phyloP scores from a whole-genome alignment of 1,140 invertebrate genomes.

The Drosophila busckii region DNA sequence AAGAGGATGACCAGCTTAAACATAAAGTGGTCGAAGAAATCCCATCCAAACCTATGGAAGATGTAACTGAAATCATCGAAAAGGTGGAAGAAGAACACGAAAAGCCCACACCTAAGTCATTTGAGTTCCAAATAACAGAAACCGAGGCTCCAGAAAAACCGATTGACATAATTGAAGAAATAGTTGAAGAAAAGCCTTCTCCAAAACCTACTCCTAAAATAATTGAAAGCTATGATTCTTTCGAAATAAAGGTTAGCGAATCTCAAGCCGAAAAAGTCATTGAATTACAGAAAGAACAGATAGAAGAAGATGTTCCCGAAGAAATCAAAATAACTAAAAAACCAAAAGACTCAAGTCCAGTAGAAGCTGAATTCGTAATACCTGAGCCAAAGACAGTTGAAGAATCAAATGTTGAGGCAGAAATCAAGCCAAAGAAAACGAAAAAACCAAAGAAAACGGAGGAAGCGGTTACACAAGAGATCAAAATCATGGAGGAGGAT shows the following conservation, averaged over 20 bases:
- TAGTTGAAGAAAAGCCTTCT: slow-evolving; percentile 30
- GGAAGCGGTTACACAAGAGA: slow-evolving; percentile 48
- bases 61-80: slow-evolving; percentile 14
- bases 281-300: slow-evolving; percentile 16
- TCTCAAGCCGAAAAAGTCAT: slow-evolving; percentile 41
- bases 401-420: slow-evolving; percentile 63
- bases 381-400: slow-evolving; percentile 65
- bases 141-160: slow-evolving; percentile 43
- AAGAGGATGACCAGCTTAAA: slow-evolving; percentile 40
- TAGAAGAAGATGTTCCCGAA: slow-evolving; percentile 46
- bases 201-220: slow-evolving; percentile 47
- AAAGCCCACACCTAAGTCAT: slow-evolving; percentile 49
- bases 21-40: slow-evolving; percentile 56
- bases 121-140: slow-evolving; percentile 60
- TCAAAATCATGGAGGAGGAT: slow-evolving; percentile 54
- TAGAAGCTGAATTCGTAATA: slow-evolving; percentile 49
- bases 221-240: slow-evolving; percentile 54
- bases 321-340: slow-evolving; percentile 58
- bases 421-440: slow-evolving; percentile 63
- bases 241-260: slow-evolving; percentile 59
- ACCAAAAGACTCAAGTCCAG: slow-evolving; percentile 41
- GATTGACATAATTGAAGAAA: slow-evolving; percentile 35
- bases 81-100: slow-evolving; percentile 10
- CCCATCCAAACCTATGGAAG: slow-evolving; percentile 21
- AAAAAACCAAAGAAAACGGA: slow-evolving; percentile 79